A percentile compares a stretch with the other conserved stretches of the same genome.
Conservation (phyloP, 2,113 vertebrate species). For the Melanerpes aurifrons region DNA sequence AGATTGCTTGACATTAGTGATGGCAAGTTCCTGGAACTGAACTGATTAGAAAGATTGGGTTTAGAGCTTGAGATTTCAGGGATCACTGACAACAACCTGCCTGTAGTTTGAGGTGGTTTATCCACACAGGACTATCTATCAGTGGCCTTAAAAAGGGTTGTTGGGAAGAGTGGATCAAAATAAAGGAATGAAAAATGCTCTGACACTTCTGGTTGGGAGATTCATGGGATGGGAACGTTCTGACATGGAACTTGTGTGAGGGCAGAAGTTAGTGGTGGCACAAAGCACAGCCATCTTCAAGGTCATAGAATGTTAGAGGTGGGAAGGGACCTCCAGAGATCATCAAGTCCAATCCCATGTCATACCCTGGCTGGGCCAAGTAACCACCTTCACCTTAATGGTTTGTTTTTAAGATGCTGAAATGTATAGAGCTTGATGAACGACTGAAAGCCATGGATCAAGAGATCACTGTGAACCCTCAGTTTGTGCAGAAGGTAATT, state of each 20-base stretch:
- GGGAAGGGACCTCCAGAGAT: too few relatives aligned
- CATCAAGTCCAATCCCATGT: too few relatives aligned
- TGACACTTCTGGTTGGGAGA: neutral
- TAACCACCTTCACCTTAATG: neutral
- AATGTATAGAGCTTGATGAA: slow-evolving; percentile 99
- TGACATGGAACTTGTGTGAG: neutral
- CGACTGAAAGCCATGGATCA: slow-evolving; percentile 99
- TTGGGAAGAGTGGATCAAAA: neutral
- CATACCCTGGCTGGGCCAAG: neutral
- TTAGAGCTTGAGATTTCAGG: neutral
- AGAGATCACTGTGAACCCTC: slow-evolving; percentile 99
- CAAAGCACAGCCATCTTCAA: neutral
- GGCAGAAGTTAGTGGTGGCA: neutral
- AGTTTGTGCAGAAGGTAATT: slow-evolving; percentile 98
- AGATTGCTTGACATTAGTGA: neutral
- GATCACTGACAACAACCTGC: neutral
- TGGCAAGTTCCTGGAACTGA: neutral
- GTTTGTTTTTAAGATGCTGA: slow-evolving; percentile 89
- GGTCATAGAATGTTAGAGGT: neutral
- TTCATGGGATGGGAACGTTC: neutral
- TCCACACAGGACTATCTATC: neutral
- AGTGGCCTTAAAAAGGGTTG: neutral
- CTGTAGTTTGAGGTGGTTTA: neutral
- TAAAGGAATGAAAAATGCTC: neutral
- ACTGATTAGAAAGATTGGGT: neutral